A percentile compares a stretch with the other conserved stretches of the same genome.
Evolutionary conservation across 1,140 invertebrate genomes (phyloP).

Genomic region (Zaprionus africanus): DNA sequence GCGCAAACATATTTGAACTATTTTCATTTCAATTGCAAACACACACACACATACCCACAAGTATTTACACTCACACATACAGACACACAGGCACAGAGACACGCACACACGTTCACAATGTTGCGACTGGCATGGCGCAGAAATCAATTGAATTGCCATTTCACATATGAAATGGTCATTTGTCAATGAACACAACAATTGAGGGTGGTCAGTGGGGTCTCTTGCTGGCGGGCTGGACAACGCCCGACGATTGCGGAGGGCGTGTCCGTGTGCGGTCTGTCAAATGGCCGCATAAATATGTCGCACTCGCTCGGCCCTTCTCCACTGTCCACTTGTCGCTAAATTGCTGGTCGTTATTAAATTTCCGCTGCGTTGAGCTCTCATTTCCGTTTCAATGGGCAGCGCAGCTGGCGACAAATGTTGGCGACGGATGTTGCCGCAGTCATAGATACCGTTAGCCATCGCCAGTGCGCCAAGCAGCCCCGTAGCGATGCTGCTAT

Average conservation of each 20-base stretch:
- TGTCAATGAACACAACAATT: conserved; percentile 76
- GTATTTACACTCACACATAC: neutral
- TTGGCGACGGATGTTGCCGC: conserved; percentile 66
- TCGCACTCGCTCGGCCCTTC: conserved; percentile 33
- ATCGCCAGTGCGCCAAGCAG: neutral
- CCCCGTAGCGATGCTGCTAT: neutral
- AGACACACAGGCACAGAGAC: neutral
- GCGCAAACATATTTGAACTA: conserved; percentile 79
- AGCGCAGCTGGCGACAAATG: conserved; percentile 71
- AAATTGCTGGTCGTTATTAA: conserved; percentile 82
- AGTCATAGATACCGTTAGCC: conserved; percentile 58
- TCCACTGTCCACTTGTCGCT: conserved; percentile 31
- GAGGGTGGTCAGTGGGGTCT: conserved; percentile 42
- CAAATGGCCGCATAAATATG: conserved; percentile 82
- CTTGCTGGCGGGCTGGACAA: neutral
- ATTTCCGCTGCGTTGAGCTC: conserved; percentile 81
- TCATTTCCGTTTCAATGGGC: conserved; percentile 80
- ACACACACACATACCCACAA: conserved; percentile 55
- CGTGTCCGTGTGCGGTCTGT: conserved; percentile 56
- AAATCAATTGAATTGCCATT: conserved; percentile 82
- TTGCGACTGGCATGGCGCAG: conserved; percentile 23
- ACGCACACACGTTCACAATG: neutral
- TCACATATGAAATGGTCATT: conserved; percentile 82
- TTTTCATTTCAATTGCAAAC: conserved; percentile 82
- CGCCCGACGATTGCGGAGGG: neutral